Conservation (phyloP, 1,140 invertebrate species). For the Caenorhabditis remanei region DNA sequence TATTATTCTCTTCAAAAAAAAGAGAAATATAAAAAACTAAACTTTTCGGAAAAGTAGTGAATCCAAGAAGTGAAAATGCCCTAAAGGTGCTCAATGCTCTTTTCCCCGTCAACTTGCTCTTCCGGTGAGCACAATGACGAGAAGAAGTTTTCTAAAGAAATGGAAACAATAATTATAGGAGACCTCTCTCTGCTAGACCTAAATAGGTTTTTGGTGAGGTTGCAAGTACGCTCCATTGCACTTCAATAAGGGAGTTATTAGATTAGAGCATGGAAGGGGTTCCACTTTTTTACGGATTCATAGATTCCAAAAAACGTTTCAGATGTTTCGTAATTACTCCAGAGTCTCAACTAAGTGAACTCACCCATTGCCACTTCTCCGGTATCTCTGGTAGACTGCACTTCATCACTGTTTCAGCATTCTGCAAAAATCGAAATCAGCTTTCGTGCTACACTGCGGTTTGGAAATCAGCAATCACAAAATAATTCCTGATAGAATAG, state of each 20-base stretch:
- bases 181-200: not conserved
- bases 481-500: too few species aligned
- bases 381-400: not conserved
- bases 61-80: not conserved
- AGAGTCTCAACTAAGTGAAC: not conserved
- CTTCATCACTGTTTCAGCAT: slow-evolving; percentile 8
- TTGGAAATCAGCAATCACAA: too few species aligned
- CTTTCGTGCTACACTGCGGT: too few species aligned
- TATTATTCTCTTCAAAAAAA: not conserved
- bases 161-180: slow-evolving; percentile 7
- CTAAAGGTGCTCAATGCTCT: not conserved
- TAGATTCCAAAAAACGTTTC: too few species aligned
- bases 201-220: not conserved
- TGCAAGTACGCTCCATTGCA: slow-evolving; percentile 6
- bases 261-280: not conserved
- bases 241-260: not conserved
- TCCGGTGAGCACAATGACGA: slow-evolving; percentile 53
- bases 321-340: too few species aligned
- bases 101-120: not conserved
- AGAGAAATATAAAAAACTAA: not conserved
- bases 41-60: not conserved
- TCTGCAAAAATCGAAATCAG: not conserved
- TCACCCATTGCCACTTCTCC: slow-evolving; percentile 35
- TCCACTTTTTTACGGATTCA: not conserved
- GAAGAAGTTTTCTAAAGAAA: not conserved